phyloP scores from a whole-genome alignment of 2,797 vertebrate genomes.

The Lithobates sylvaticus region DNA sequence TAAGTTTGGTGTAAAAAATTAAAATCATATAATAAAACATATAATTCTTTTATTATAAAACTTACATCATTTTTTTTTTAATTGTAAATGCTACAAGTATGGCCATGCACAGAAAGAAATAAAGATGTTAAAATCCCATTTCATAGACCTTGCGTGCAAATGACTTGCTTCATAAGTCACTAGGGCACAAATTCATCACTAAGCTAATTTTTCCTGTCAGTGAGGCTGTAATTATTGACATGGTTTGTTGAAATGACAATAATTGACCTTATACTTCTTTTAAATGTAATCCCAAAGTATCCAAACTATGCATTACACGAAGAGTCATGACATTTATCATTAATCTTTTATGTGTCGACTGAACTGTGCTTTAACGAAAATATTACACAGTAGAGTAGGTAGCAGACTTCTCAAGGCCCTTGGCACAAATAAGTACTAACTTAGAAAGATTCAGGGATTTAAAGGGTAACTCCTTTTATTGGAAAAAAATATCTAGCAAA shows the following conservation, averaged over 20 bases:
- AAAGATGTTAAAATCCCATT: too few relatives aligned
- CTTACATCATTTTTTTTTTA: neutral
- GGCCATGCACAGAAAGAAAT: neutral
- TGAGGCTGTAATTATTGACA: slow-evolving; percentile 19
- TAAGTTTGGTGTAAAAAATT: too few relatives aligned
- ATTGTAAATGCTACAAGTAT: neutral
- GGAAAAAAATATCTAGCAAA: too few relatives aligned
- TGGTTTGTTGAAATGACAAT: slow-evolving; percentile 35
- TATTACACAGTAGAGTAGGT: neutral
- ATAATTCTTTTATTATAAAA: too few relatives aligned
- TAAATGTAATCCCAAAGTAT: slow-evolving; percentile 8
- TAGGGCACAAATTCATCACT: slow-evolving; percentile 30
- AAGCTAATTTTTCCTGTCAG: slow-evolving; percentile 39
- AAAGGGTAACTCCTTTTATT: too few relatives aligned
- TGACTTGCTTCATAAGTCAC: slow-evolving; percentile 6
- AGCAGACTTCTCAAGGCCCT: neutral
- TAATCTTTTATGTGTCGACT: slow-evolving; percentile 32
- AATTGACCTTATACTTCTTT: slow-evolving; percentile 32
- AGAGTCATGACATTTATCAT: slow-evolving; percentile 12
- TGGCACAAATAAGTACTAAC: too few relatives aligned
- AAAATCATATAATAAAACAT: too few relatives aligned
- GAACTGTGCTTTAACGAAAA: neutral
- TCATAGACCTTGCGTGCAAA: slow-evolving; percentile 26
- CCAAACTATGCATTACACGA: slow-evolving; percentile 25
- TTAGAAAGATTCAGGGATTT: too few relatives aligned